Evolutionary conservation across 92 coral and sea anemone species (phyloP).

Genomic region (Zoanthus sansibaricus): DNA sequence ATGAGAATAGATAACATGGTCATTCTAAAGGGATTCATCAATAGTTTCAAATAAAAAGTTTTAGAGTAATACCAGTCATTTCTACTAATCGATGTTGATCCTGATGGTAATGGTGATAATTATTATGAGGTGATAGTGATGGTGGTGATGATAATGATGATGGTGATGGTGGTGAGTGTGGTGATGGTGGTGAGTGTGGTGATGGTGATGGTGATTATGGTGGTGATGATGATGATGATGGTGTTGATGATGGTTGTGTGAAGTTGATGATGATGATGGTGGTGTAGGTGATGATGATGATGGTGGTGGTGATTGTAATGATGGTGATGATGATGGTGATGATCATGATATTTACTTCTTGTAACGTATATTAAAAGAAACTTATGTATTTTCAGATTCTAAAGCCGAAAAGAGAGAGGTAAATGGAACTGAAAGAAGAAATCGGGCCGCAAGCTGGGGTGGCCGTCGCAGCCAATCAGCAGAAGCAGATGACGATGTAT

Average conservation of each 20-base stretch:
- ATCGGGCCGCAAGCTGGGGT: slow-evolving; percentile 88
- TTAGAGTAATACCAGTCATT: no score
- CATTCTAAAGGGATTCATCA: neutral
- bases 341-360: neutral
- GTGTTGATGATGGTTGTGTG: neutral
- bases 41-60: no score
- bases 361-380: neutral
- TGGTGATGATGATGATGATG: no score
- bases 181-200: no score
- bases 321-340: neutral
- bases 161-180: no score
- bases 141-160: no score
- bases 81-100: no score
- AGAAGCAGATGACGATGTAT: slow-evolving; percentile 78
- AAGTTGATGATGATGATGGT: neutral
- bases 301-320: no score
- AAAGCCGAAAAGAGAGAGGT: slow-evolving; percentile 46
- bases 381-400: slow-evolving; percentile 8
- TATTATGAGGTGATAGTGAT: no score
- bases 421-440: slow-evolving; percentile 47
- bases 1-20: neutral
- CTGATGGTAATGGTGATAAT: no score
- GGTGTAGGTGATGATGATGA: no score
- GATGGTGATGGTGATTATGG: no score
- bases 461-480: slow-evolving; percentile 78